phyloP scores from a whole-genome alignment of 1,140 invertebrate species.

The Micrasema longulum region DNA sequence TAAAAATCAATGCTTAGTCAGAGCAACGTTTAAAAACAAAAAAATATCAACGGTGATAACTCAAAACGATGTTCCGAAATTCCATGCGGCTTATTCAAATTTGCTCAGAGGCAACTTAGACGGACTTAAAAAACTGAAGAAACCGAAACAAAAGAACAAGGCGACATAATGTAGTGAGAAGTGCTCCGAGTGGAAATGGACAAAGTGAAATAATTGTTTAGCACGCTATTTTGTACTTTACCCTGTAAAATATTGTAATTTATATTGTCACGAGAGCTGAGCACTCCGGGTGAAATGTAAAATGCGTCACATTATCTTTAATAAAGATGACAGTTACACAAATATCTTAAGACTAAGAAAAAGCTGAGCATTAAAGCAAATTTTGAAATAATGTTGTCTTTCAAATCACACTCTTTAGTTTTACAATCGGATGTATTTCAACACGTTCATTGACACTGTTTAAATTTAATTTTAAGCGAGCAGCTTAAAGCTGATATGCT shows the following conservation, averaged over 20 bases:
- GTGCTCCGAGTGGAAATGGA: constrained; percentile 15
- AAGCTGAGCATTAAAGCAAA: constrained; percentile 22
- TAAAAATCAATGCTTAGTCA: constrained; percentile 72
- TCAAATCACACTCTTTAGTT: no score
- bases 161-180: constrained; percentile 64
- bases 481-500: no score
- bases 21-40: constrained; percentile 76
- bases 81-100: constrained; percentile 82
- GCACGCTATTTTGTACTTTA: constrained; percentile 19
- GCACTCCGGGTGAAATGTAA: constrained; percentile 2
- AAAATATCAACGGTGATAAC: constrained; percentile 82
- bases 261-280: constrained; percentile 2
- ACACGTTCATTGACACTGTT: no score
- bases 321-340: background rate
- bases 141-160: constrained; percentile 75
- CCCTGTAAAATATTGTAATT: constrained; percentile 16
- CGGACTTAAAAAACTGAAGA: constrained; percentile 83
- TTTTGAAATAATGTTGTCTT: constrained; percentile 19
- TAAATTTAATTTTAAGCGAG: no score
- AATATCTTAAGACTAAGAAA: background rate
- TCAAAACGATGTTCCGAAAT: constrained; percentile 84
- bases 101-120: constrained; percentile 82
- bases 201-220: constrained; percentile 24
- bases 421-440: no score
- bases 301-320: constrained; percentile 14